Base-by-base conservation (phyloP, 2,888 invertebrate genomes). In the Argyra leucocephala region DNA sequence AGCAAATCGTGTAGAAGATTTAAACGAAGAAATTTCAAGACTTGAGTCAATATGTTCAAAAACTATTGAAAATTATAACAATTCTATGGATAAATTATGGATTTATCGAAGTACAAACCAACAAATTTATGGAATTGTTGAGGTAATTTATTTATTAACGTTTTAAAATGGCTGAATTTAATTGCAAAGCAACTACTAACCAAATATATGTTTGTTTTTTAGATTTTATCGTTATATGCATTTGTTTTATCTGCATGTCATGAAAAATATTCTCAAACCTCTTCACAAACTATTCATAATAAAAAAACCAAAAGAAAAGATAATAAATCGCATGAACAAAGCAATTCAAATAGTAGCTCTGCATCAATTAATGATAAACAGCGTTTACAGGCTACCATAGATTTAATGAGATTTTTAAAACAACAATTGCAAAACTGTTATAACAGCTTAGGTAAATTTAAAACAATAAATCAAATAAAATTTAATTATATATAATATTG, bases 41-140 rank as follows among this genome's bases (percentile, higher is more conserved):
- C 69, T 78, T 1, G 70, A 74, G 62, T 74, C 76, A 57, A 69
- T 76, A 36, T 74, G 74, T 37, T 70, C 73, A 15, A 75, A 80
- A 63, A 74, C 74, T 2, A 78, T 82, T 21, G 73, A 76, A 18
- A 75, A 78, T 23, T 78, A 80, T 68, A 79, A 82, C 69, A 75
- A 76, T 18, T 72, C 70, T 12, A 74, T 78, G 63, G 80, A 81
- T 71, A 77, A 76, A 9, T 73, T 79, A 15, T 85, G 83, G 82
- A 71, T 72, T 23, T 75, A 82, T 65, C 76, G 85, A 18, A 82
- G 81, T 36, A 76, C 81, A 5, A 80, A 86, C 69, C 86, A 85
- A 72, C 78, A 79, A 37, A 79, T 85, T 48, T 83, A 85, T 22
- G 84, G 85, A 72, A 83, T 82, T 72, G 78, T 86, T 67, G 88